Evolutionary conservation across 2,888 invertebrate genomes (phyloP).

Genomic region (Caradrina clavipalpis): DNA sequence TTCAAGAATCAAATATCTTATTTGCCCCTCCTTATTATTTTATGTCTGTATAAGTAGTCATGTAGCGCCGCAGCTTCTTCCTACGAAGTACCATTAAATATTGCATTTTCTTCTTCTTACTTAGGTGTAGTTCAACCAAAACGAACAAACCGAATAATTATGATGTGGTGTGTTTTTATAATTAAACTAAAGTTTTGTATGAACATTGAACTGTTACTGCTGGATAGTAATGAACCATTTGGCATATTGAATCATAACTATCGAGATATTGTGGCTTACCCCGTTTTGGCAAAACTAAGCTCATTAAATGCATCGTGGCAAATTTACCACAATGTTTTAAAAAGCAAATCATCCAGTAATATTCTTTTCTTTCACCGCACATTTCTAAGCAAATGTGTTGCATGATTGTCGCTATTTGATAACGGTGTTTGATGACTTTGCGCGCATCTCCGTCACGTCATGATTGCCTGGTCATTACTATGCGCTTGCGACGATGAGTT

Average conservation of each 20-base stretch:
- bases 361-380: conserved; percentile 26
- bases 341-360: conserved; percentile 6
- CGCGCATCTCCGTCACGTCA: conserved; percentile 45
- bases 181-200: too few relatives aligned
- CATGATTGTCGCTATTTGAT: conserved; percentile 51
- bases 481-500: conserved; percentile 34
- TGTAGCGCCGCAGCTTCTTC: not conserved
- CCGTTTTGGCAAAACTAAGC: not conserved
- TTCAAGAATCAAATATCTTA: too few relatives aligned
- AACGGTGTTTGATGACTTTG: conserved; percentile 63
- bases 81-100: not conserved
- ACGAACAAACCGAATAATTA: too few relatives aligned
- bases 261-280: too few relatives aligned
- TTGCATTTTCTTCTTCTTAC: not conserved
- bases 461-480: conserved; percentile 60
- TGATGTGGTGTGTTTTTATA: too few relatives aligned
- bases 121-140: too few relatives aligned
- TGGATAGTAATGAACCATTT: too few relatives aligned
- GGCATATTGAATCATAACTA: too few relatives aligned
- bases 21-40: too few relatives aligned
- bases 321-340: not conserved
- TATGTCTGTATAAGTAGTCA: too few relatives aligned
- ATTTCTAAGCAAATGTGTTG: conserved; percentile 45
- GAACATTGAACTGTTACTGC: too few relatives aligned
- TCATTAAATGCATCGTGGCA: not conserved